A percentile compares a stretch with the other conserved stretches of the same genome.
Evolutionary conservation across 2,113 vertebrate species (phyloP).

Genomic region (Xiphophorus couchianus): DNA sequence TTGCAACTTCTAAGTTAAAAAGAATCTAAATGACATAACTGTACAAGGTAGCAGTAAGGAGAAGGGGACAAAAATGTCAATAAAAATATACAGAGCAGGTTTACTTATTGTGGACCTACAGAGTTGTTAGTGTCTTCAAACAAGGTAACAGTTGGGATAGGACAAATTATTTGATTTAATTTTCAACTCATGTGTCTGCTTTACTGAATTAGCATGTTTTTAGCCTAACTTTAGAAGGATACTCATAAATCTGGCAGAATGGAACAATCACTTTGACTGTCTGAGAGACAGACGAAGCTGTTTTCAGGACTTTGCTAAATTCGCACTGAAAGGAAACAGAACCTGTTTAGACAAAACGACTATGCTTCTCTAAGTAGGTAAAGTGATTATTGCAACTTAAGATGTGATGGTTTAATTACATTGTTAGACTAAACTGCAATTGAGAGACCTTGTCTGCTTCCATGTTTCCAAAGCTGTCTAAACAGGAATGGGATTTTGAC

Average conservation of each 20-base stretch:
- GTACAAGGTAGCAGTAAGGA: neutral
- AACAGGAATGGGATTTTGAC: too few species aligned
- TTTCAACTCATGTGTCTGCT: conserved; percentile 34
- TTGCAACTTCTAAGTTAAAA: too few species aligned
- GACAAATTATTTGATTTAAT: conserved; percentile 41
- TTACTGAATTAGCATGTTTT: conserved; percentile 44
- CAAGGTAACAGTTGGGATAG: conserved; percentile 28
- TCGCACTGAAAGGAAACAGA: neutral
- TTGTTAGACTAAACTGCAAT: neutral
- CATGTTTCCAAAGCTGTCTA: too few species aligned
- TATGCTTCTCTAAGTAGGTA: conserved; percentile 6
- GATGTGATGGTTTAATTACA: conserved; percentile 2
- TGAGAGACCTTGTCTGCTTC: too few species aligned
- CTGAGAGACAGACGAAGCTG: conserved; percentile 6
- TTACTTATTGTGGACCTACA: neutral
- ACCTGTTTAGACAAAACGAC: neutral
- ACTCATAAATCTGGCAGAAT: conserved; percentile 3
- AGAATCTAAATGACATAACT: neutral
- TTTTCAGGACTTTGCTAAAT: neutral
- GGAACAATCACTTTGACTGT: neutral
- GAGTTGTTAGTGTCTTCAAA: neutral
- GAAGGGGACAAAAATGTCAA: neutral
- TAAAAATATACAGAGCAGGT: neutral
- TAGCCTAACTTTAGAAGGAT: neutral
- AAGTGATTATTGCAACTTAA: conserved; percentile 9